Evolutionary conservation across 2,113 vertebrate genomes (phyloP).

Genomic region (Steatornis caripensis): DNA sequence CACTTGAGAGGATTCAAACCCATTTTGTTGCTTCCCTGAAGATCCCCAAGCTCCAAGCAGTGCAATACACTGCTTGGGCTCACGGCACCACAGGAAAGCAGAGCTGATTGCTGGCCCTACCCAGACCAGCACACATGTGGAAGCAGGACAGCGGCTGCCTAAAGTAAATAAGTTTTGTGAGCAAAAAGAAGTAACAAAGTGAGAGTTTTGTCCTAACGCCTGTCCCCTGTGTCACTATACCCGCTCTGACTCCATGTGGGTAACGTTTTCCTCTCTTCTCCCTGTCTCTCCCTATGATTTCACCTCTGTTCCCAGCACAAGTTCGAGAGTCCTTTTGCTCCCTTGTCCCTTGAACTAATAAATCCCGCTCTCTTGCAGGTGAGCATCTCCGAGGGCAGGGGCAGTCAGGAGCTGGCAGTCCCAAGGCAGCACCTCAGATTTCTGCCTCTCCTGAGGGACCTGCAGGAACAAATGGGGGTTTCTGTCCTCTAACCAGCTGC

Average conservation of each 20-base stretch:
- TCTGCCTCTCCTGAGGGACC: neutral
- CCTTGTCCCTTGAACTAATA: neutral
- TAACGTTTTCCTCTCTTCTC: neutral
- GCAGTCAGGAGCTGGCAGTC: neutral
- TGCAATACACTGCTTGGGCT: neutral
- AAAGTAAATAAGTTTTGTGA: neutral
- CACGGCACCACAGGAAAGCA: neutral
- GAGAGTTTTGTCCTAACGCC: neutral
- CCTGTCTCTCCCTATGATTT: neutral
- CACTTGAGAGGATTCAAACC: neutral
- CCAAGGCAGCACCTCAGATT: neutral
- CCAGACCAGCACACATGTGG: neutral
- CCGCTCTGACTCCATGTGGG: neutral
- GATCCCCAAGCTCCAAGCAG: neutral
- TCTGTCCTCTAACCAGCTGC: neutral
- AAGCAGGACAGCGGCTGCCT: neutral
- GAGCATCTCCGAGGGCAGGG: neutral
- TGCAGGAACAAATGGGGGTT: neutral
- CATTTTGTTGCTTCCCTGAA: neutral
- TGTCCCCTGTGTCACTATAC: neutral
- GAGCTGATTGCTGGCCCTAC: neutral
- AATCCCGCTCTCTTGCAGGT: neutral
- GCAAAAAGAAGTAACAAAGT: neutral
- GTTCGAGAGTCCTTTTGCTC: neutral
- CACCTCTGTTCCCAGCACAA: neutral